Evolutionary conservation across 2,888 invertebrate species (phyloP).

Genomic region (Stegophylla sp.): DNA sequence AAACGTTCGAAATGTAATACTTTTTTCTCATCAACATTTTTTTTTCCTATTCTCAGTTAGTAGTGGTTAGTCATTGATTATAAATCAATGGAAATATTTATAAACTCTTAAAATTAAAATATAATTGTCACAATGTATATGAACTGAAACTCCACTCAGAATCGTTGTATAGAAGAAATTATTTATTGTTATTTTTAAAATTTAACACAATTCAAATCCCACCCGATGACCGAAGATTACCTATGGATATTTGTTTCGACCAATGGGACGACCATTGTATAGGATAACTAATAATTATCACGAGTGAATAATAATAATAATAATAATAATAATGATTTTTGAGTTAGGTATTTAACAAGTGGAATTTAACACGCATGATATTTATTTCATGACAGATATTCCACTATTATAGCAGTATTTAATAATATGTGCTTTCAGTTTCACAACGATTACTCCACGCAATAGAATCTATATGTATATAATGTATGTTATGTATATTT

Average conservation of each 20-base stretch:
- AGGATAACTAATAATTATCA: not conserved
- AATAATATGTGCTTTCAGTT: not conserved
- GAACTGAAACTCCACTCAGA: no score
- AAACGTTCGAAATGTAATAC: no score
- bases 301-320: slow-evolving; percentile 11
- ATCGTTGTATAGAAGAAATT: no score
- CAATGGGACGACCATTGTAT: not conserved
- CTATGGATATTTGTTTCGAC: not conserved
- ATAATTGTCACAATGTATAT: no score
- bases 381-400: not conserved
- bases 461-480: not conserved
- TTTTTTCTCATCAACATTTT: no score
- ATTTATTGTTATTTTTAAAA: no score
- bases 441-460: not conserved
- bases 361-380: not conserved
- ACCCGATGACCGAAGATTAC: not conserved
- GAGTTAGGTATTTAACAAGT: not conserved
- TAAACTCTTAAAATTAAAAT: no score
- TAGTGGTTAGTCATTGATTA: no score
- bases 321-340: slow-evolving; percentile 10
- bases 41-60: no score
- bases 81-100: no score
- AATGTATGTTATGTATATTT: not conserved
- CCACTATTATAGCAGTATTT: not conserved
- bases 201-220: no score